Evolutionary conservation across 2,113 vertebrate species (phyloP), one percentile per base, ranked within the genome.

Genomic region (Xenopus laevis): DNA sequence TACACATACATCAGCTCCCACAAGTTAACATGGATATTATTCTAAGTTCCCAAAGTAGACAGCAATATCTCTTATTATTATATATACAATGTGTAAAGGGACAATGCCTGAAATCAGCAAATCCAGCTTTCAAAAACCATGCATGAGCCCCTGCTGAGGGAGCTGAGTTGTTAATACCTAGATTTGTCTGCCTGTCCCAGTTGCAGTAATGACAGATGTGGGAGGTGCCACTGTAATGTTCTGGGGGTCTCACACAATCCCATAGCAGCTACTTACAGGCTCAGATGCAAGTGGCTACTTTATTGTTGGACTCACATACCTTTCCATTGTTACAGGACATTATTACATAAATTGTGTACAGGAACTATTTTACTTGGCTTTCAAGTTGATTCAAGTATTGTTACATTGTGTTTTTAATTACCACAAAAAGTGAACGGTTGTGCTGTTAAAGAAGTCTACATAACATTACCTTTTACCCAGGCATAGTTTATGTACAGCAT

Each of bases 151-250:
- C 77, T 79, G 74, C 68, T 64, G 40, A 0, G 0, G 66, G 52
- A 71, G 47, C 68, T 77, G 78, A 82, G 68, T 59, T 4, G 10
- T 74, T 72, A 77, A 68, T 57, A 76, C 68, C 62, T 65, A 76
- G 69, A 66, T 60, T 0, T 0, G 27, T 30, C 10, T 65, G 70
- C 68, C 13, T 53, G 70, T 68, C 79, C 82, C 0, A 0, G 61
- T 65, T 58, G 78, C 16, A n/a, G 0, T 0, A 7, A 53, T 62
- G 72, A 78, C 62, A 76, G 73, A 76, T 64, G 73, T 62, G 45
- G 46, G 21, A 30, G 12, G 9, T 61, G 45, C 71, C 77, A 71
- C 62, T 64, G 66, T 20, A 0, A 59, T 17, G 62, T 70, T 65
- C 59, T 21, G 0, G 0, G 77, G 77, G n/a, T n/a, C n/a, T 63